These are phyloP conservation scores for Diabrotica virgifera DNA, from an alignment of 1,140 invertebrate species.

Conservation along the genomic window DNA sequence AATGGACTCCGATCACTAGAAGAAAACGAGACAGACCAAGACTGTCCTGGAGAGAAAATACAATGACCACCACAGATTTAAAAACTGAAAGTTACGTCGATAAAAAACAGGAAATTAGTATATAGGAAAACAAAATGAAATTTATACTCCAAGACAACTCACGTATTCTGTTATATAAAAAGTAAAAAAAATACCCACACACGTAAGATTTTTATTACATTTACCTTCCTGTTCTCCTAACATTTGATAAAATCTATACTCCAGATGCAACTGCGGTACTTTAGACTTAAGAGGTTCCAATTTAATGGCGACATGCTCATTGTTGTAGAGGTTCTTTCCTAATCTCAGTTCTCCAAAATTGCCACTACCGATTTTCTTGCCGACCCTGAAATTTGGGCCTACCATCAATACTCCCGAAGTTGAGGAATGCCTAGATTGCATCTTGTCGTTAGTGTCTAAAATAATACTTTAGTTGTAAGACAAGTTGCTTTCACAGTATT, in stretches of 20 bases:
- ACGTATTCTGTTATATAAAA: too few relatives aligned
- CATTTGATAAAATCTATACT: conserved; percentile 99
- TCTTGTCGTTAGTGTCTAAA: conserved; percentile 31
- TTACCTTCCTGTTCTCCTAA: conserved; percentile 78
- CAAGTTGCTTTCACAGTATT: conserved; percentile 7
- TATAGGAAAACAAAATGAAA: too few relatives aligned
- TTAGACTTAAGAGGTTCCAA: conserved; percentile 99
- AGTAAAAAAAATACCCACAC: too few relatives aligned
- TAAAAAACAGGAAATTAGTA: too few relatives aligned
- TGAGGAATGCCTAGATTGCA: conserved; percentile 30
- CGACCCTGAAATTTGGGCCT: conserved; percentile 98
- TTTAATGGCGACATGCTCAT: conserved; percentile 99
- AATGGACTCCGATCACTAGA: too few relatives aligned
- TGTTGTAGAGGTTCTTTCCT: conserved; percentile 99
- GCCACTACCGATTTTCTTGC: conserved; percentile 99
- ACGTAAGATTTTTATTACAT: neutral
- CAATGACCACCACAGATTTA: too few relatives aligned
- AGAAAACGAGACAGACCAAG: too few relatives aligned
- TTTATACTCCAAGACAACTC: too few relatives aligned
- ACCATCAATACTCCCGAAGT: conserved; percentile 81
- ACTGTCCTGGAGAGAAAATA: too few relatives aligned
- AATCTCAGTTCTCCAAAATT: conserved; percentile 99
- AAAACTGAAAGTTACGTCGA: too few relatives aligned
- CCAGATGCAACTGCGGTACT: conserved; percentile 98
- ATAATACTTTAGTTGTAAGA: conserved; percentile 26